Evolutionary conservation across 1,140 invertebrate genomes (phyloP), one percentile per base, ranked within the genome.

Genomic region (Scaptodrosophila lebanonensis): DNA sequence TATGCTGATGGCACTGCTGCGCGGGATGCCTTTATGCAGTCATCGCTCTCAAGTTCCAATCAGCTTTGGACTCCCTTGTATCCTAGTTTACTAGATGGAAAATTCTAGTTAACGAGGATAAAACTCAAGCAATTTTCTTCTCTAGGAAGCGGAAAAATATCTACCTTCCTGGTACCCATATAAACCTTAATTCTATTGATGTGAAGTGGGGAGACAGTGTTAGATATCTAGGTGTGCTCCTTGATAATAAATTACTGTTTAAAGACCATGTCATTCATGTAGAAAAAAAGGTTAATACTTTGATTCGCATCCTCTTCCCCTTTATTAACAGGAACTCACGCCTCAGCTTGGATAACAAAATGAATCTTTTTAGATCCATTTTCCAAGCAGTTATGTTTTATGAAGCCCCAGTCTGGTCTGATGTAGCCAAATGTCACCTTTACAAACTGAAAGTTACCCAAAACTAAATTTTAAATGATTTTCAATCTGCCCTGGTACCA

Each of bases 71-170:
- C 5, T 16, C 27, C 15, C 27, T 45, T 2, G n/a, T 17, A 12
- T 9, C 15, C 6, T 45, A 45, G 9, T 45, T 45, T 33, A 29
- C 27, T 8, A 45, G 30, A 32, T 45, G 43, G 43, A 43, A 45
- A 45, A 45, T 45, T 18, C 1, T 33, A 15, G 40, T 43, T 25
- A 43, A 43, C 12, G 8, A 13, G 5, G 40, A 43, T n/a, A 43
- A 43, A 29, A 43, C 40, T 2, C 40, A 43, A 43, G 40, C 40
- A 11, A 43, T 43, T 20, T 43, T 27, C 12, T 43, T 43, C 22
- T 22, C n/a, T 15, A 27, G 22, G 3, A 43, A 13, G n/a, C 27
- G 11, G 27, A 25, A 43, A n/a, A 43, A 16, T n/a, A 20, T 29
- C n/a, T 13, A 43, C 13, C 13, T 43, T n/a, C n/a, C n/a, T n/a